phyloP scores from a whole-genome alignment of 2,113 vertebrate species.

The Acanthochromis polyacanthus region DNA sequence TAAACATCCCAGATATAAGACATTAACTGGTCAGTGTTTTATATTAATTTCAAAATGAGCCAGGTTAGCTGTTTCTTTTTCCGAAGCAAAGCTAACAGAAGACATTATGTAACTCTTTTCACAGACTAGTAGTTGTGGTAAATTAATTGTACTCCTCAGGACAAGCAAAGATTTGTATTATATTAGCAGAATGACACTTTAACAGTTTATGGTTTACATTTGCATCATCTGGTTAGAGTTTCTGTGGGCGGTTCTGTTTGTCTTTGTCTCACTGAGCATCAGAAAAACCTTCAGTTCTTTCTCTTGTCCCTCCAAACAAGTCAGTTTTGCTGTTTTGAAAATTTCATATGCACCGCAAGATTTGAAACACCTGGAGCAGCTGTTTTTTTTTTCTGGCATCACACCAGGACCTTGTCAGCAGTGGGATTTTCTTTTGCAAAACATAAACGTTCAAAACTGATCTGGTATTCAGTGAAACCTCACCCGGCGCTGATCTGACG shows the following conservation, averaged over 20 bases:
- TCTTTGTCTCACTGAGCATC: not conserved
- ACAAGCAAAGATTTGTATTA: no score
- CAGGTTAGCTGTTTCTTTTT: no score
- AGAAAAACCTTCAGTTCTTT: not conserved
- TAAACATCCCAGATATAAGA: no score
- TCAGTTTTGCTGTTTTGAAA: not conserved
- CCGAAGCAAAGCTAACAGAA: no score
- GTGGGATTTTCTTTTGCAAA: conserved; percentile 21
- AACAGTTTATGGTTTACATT: not conserved
- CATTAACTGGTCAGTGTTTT: no score
- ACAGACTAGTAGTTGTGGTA: no score
- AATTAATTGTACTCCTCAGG: no score
- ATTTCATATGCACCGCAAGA: not conserved
- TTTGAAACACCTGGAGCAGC: not conserved
- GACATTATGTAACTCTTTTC: no score
- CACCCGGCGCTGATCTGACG: conserved; percentile 28
- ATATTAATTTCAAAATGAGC: no score
- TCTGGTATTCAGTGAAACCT: conserved; percentile 40
- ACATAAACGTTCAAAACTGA: conserved; percentile 25
- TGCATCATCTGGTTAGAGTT: not conserved
- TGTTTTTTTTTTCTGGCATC: not conserved
- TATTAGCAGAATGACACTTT: not conserved
- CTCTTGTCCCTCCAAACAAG: conserved; percentile 2
- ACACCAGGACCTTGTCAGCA: conserved; percentile 3
- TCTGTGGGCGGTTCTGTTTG: not conserved